Percentiles rank a stretch among this genome's conserved stretches.
These are phyloP conservation scores for Eustalomyia histrio DNA, from an alignment of 2,888 invertebrate species.

Conservation along the genomic window DNA sequence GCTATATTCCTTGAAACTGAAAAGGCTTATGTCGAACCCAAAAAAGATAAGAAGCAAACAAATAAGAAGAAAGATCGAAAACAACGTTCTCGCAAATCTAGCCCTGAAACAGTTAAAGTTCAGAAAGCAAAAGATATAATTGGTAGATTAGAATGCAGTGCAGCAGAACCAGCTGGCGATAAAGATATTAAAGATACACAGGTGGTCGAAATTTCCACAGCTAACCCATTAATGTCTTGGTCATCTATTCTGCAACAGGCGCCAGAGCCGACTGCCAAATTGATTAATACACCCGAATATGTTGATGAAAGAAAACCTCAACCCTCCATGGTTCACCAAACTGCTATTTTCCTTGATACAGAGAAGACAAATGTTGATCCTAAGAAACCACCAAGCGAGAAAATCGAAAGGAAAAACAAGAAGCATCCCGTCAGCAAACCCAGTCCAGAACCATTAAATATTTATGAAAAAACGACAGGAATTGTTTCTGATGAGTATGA, in stretches of 20 bases:
- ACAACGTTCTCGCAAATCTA: background rate
- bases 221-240: slow-evolving; percentile 18
- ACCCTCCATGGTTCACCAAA: background rate
- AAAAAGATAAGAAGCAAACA: slow-evolving; percentile 14
- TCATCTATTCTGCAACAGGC: slow-evolving; percentile 21
- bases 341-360: background rate
- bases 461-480: background rate
- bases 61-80: slow-evolving; percentile 37
- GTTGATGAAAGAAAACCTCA: background rate
- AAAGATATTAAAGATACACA: background rate
- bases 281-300: background rate
- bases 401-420: slow-evolving; percentile 30
- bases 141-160: background rate
- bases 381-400: slow-evolving; percentile 15
- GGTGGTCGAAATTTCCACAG: background rate
- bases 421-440: slow-evolving; percentile 23
- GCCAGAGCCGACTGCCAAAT: background rate
- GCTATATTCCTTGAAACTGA: slow-evolving; percentile 23
- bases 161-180: background rate
- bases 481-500: background rate
- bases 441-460: background rate
- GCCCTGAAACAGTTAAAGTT: background rate
- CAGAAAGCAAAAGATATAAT: background rate
- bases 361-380: slow-evolving; percentile 10
- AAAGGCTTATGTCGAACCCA: slow-evolving; percentile 11